Percentiles rank a stretch among this genome's conserved stretches.
Evolutionary conservation across 2,888 invertebrate genomes (phyloP).

Genomic region (Hedya salicella): DNA sequence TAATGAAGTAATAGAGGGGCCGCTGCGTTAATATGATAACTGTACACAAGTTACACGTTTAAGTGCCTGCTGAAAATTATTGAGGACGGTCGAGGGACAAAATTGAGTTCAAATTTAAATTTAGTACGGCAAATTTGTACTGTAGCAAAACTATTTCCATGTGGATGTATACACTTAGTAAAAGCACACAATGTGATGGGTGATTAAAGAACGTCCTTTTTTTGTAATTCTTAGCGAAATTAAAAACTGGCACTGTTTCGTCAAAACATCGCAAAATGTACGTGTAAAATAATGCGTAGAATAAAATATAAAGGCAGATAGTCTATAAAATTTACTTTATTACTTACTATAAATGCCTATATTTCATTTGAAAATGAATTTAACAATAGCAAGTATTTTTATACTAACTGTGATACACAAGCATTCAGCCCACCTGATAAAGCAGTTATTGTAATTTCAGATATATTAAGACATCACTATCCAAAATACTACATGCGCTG

Average conservation of each 20-base stretch:
- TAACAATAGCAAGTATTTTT: too few species aligned
- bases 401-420: too few species aligned
- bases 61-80: slow-evolving; percentile 19
- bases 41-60: slow-evolving; percentile 28
- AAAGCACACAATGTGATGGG: not conserved
- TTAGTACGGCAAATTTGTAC: not conserved
- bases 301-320: too few species aligned
- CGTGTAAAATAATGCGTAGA: too few species aligned
- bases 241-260: not conserved
- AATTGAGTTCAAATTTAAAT: slow-evolving; percentile 22
- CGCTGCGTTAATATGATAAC: slow-evolving; percentile 41
- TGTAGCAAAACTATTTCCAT: not conserved
- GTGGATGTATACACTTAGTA: not conserved
- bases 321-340: too few species aligned
- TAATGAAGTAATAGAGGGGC: slow-evolving; percentile 50
- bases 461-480: too few species aligned
- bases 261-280: too few species aligned
- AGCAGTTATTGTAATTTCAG: too few species aligned
- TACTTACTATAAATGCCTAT: too few species aligned
- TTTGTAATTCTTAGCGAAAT: not conserved
- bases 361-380: too few species aligned
- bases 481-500: too few species aligned
- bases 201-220: not conserved
- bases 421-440: too few species aligned
- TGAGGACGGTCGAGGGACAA: slow-evolving; percentile 4